A percentile compares a stretch with the other conserved stretches of the same genome.
phyloP scores from a whole-genome alignment of 2,113 vertebrate species.

The Ptychochromis oligacanthus region DNA sequence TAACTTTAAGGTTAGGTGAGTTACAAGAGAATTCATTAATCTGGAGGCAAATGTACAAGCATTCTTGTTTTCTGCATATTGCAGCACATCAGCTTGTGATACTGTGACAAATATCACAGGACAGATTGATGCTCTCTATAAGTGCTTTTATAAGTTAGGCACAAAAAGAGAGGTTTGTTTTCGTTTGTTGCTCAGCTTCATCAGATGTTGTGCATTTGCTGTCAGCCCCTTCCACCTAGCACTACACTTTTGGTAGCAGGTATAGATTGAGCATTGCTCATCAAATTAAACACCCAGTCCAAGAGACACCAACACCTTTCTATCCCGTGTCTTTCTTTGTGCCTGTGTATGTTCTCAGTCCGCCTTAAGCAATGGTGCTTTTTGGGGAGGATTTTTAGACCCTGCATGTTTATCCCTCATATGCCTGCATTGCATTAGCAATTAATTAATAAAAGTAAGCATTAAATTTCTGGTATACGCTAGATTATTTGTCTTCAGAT shows the following conservation, averaged over 20 bases:
- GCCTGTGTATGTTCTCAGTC: background rate
- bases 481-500: background rate
- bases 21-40: constrained; percentile 23
- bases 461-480: background rate
- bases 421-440: background rate
- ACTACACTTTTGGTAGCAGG: constrained; percentile 44
- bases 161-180: constrained; percentile 36
- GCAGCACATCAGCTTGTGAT: constrained; percentile 32
- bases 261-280: constrained; percentile 46
- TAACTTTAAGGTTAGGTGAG: constrained; percentile 7
- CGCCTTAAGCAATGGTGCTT: background rate
- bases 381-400: background rate
- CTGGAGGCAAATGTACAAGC: constrained; percentile 7
- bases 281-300: constrained; percentile 21
- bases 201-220: constrained; percentile 44
- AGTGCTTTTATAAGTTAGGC: constrained; percentile 38
- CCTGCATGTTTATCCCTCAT: background rate
- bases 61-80: constrained; percentile 6
- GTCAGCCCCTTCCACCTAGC: constrained; percentile 37
- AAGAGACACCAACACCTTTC: background rate
- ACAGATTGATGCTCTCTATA: constrained; percentile 47
- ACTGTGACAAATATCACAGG: constrained; percentile 51
- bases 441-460: background rate
- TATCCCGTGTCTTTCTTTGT: background rate
- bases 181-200: constrained; percentile 23